Evolutionary conservation across 2,113 vertebrate species (phyloP).

Genomic region (Orycteropus afer): DNA sequence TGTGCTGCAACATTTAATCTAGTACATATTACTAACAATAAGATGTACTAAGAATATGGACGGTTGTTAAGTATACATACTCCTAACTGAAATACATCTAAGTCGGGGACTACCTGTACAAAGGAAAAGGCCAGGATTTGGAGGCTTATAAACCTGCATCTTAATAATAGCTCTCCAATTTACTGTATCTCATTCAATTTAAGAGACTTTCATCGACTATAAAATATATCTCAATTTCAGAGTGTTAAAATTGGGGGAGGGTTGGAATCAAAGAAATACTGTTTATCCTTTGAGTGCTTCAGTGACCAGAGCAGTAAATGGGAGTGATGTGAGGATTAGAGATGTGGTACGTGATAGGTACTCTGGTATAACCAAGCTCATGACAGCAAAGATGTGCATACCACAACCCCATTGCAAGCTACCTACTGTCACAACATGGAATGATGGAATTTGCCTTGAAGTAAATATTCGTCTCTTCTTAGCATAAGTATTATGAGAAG

Average conservation of each 20-base stretch:
- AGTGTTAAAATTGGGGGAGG: not conserved
- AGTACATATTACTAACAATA: too few species aligned
- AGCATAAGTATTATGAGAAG: slow-evolving; percentile 40
- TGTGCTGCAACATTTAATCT: too few species aligned
- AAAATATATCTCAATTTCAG: slow-evolving; percentile 25
- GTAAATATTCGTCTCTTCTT: slow-evolving; percentile 29
- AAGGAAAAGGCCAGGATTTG: slow-evolving; percentile 36
- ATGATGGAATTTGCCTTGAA: slow-evolving; percentile 24
- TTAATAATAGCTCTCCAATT: slow-evolving; percentile 29
- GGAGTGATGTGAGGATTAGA: not conserved
- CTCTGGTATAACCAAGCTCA: slow-evolving; percentile 9
- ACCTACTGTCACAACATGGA: not conserved
- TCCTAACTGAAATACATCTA: not conserved
- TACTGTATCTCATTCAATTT: slow-evolving; percentile 35
- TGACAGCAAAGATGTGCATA: not conserved
- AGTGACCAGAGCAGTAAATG: slow-evolving; percentile 1
- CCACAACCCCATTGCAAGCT: not conserved
- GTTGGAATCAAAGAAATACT: slow-evolving; percentile 12
- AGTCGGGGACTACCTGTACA: not conserved
- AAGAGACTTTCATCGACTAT: not conserved
- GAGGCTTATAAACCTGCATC: slow-evolving; percentile 19
- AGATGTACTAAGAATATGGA: too few species aligned
- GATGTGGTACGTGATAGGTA: not conserved
- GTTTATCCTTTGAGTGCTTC: not conserved
- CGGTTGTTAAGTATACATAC: too few species aligned